phyloP scores from a whole-genome alignment of 1,140 invertebrate species.

The Dreissena rostriformis region DNA sequence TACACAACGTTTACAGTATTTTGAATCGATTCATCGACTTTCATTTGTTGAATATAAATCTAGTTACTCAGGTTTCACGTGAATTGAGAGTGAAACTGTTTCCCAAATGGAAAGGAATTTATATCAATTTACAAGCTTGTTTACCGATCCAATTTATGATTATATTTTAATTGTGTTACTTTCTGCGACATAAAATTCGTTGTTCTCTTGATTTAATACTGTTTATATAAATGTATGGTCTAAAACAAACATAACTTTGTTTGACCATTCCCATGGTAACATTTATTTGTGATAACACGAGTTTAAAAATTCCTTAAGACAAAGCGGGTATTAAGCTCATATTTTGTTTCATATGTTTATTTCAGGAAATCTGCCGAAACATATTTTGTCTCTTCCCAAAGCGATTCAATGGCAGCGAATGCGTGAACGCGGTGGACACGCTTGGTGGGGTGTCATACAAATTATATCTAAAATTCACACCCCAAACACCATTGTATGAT shows the following conservation, averaged over 20 bases:
- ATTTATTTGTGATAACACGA: background rate
- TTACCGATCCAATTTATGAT: too few species aligned
- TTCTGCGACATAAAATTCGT: background rate
- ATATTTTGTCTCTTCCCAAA: conserved; percentile 25
- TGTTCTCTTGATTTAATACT: background rate
- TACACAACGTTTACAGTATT: too few species aligned
- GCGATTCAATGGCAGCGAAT: background rate
- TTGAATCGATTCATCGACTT: too few species aligned
- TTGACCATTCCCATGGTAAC: background rate
- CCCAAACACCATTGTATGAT: background rate
- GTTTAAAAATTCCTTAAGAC: background rate
- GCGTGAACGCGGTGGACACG: conserved; percentile 1
- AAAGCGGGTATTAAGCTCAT: too few species aligned
- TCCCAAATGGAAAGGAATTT: too few species aligned
- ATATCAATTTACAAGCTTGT: too few species aligned
- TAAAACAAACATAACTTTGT: background rate
- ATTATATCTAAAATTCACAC: conserved; percentile 12
- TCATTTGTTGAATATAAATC: too few species aligned
- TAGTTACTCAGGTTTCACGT: too few species aligned
- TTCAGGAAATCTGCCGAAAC: conserved; percentile 27
- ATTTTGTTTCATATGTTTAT: background rate
- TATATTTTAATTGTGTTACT: too few species aligned
- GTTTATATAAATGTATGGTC: background rate
- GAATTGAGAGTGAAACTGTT: too few species aligned
- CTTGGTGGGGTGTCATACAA: conserved; percentile 23